A percentile compares a stretch with the other conserved stretches of the same genome.
These are phyloP conservation scores for Caenorhabditis latens DNA, from an alignment of 1,140 invertebrate species.

Conservation along the genomic window DNA sequence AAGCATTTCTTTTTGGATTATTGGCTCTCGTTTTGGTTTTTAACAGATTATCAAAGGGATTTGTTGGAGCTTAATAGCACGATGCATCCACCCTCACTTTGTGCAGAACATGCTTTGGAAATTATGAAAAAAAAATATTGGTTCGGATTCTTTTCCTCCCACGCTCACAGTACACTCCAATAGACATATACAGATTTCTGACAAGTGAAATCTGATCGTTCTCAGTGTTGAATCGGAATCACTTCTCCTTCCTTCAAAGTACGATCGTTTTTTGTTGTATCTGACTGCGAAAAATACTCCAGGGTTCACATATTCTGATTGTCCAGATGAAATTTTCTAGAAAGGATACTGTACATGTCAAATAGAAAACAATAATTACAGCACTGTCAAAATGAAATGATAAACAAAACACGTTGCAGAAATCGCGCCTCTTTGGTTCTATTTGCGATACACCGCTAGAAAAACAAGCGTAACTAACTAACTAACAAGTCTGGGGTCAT, in stretches of 20 bases:
- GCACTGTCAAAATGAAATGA: neutral
- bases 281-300: neutral
- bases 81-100: constrained; percentile 20
- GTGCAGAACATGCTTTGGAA: neutral
- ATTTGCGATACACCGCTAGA: neutral
- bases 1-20: neutral
- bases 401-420: neutral
- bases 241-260: neutral
- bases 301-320: too few relatives aligned
- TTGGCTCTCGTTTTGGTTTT: neutral
- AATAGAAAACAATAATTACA: too few relatives aligned
- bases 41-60: constrained; percentile 37
- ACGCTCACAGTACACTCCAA: neutral
- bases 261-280: neutral
- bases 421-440: neutral
- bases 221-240: constrained; percentile 25
- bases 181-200: neutral
- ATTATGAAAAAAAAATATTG: too few relatives aligned
- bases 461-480: constrained; percentile 26
- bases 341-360: neutral
- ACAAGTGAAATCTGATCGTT: constrained; percentile 45
- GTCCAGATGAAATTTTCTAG: too few relatives aligned
- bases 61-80: neutral
- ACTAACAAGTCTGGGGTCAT: constrained; percentile 29
- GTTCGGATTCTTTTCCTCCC: too few relatives aligned